Conservation (phyloP, 2,113 vertebrate species). For the Catharus fuscescens region DNA sequence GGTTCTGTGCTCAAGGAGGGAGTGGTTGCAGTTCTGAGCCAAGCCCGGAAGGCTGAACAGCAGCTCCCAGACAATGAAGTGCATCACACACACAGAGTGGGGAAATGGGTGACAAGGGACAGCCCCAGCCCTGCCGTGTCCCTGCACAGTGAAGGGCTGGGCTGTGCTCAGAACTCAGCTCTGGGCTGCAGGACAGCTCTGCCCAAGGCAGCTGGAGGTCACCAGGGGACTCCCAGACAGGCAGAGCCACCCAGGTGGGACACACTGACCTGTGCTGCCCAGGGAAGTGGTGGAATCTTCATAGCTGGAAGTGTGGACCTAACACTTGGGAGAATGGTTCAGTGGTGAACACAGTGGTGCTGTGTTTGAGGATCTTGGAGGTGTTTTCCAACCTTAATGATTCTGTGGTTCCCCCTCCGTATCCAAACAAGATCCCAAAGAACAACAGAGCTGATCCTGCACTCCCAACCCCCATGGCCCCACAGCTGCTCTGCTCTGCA, state of each 20-base stretch:
- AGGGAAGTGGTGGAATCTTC: not conserved
- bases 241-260: not conserved
- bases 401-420: not conserved
- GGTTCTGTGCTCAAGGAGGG: not conserved
- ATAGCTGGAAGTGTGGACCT: not conserved
- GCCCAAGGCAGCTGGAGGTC: not conserved
- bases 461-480: accelerated
- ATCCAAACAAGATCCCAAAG: not conserved
- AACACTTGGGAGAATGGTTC: not conserved
- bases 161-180: not conserved
- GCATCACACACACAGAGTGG: not conserved
- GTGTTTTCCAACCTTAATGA: not conserved
- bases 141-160: not conserved
- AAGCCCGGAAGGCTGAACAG: not conserved
- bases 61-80: not conserved
- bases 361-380: not conserved
- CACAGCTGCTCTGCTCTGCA: not conserved
- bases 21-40: not conserved
- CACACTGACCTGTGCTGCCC: not conserved
- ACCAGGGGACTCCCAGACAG: not conserved
- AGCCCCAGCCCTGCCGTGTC: not conserved
- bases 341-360: not conserved
- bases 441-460: not conserved
- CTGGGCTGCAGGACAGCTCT: not conserved
- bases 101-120: not conserved